Evolutionary conservation across 2,888 invertebrate genomes (phyloP).

Genomic region (Abrostola triplasia): DNA sequence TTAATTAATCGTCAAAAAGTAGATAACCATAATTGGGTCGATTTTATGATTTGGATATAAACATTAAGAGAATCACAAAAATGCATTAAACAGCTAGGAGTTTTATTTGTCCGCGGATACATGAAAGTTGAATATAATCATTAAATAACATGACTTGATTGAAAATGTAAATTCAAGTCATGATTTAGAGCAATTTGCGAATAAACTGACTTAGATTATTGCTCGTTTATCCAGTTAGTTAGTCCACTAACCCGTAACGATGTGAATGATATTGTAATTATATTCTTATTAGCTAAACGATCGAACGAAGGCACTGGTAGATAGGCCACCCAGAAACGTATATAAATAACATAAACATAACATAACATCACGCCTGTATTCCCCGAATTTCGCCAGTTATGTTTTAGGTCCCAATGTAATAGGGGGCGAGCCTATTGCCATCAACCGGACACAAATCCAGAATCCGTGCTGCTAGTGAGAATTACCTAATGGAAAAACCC

Average conservation of each 20-base stretch:
- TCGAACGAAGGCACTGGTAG: too few species aligned
- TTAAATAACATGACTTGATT: slow-evolving; percentile 2
- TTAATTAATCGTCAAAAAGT: slow-evolving; percentile 25
- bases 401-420: too few species aligned
- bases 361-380: too few species aligned
- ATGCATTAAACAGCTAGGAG: too few species aligned
- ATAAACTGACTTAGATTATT: not conserved
- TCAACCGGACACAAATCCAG: too few species aligned
- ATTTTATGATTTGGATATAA: slow-evolving; percentile 1
- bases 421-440: too few species aligned
- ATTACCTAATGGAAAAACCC: too few species aligned
- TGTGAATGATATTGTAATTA: not conserved
- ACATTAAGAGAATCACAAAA: slow-evolving; percentile 8
- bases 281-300: not conserved
- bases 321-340: too few species aligned
- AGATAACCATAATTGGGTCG: not conserved
- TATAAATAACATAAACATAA: too few species aligned
- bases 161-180: not conserved
- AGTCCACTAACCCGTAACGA: not conserved
- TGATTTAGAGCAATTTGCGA: slow-evolving; percentile 1
- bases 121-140: slow-evolving; percentile 11
- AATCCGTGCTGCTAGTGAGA: too few species aligned
- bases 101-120: too few species aligned
- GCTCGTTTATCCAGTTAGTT: not conserved
- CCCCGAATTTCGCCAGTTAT: too few species aligned